Conservation (phyloP, 2,888 invertebrate species). For the Lacanobia wlatinum region DNA sequence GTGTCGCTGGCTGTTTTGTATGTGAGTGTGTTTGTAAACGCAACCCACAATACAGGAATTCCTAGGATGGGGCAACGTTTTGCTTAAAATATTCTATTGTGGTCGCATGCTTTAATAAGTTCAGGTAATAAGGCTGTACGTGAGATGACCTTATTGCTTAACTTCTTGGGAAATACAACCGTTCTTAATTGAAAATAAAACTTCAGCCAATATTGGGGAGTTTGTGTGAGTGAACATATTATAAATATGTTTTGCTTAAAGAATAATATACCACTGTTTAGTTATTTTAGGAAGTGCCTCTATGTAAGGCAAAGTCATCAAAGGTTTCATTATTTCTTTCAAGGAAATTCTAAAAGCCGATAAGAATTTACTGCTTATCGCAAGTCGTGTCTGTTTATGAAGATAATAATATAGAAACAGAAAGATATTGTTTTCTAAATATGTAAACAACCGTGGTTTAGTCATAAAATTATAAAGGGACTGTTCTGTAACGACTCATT, state of each 20-base stretch:
- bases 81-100: not conserved
- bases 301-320: not conserved
- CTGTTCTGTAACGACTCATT: not conserved
- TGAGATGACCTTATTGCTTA: not conserved
- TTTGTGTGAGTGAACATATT: not conserved
- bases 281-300: constrained; percentile 1
- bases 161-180: not conserved
- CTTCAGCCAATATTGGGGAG: too few relatives aligned
- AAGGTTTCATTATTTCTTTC: constrained; percentile 6
- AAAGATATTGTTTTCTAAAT: constrained; percentile 17
- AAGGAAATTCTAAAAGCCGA: not conserved
- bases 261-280: not conserved
- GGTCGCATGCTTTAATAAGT: not conserved
- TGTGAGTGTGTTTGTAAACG: too few relatives aligned
- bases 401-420: constrained; percentile 2
- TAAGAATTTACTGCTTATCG: constrained; percentile 28
- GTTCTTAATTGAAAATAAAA: too few relatives aligned
- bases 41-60: too few relatives aligned
- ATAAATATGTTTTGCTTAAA: not conserved
- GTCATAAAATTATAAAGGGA: constrained; percentile 9
- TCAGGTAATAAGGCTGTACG: too few relatives aligned
- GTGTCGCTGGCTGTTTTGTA: too few relatives aligned
- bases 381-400: constrained; percentile 1
- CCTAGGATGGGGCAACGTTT: too few relatives aligned
- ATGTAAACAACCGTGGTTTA: not conserved